phyloP scores from a whole-genome alignment of 53 echinoderm and acorn worm genomes.

The Zoroaster sp. region DNA sequence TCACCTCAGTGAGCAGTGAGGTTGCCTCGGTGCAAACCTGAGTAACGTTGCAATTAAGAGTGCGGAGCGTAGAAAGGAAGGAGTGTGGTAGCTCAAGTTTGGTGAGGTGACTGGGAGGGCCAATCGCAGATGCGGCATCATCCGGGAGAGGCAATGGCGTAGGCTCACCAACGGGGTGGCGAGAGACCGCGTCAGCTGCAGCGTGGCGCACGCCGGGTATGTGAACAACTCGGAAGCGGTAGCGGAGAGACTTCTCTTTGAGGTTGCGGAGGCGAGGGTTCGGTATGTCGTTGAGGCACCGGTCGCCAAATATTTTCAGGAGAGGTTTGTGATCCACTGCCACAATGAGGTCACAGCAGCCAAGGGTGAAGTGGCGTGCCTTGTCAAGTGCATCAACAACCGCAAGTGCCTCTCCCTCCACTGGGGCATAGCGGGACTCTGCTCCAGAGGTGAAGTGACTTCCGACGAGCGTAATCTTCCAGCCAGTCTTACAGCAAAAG shows the following conservation, averaged over 20 bases:
- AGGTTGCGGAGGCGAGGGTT: constrained; percentile 65
- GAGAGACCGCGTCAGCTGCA: constrained; percentile 55
- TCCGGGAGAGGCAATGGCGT: too few species aligned
- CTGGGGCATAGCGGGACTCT: too few species aligned
- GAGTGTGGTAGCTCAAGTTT: neutral
- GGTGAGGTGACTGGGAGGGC: neutral
- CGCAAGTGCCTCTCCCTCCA: too few species aligned
- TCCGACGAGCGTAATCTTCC: constrained; percentile 23
- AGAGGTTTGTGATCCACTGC: too few species aligned
- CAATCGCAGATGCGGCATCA: too few species aligned
- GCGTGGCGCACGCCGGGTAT: too few species aligned
- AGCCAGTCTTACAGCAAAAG: neutral
- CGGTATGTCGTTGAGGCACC: constrained; percentile 64
- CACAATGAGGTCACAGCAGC: too few species aligned
- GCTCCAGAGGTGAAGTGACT: constrained; percentile 22
- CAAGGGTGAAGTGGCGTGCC: too few species aligned
- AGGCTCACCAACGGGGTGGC: constrained; percentile 43
- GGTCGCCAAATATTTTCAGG: too few species aligned
- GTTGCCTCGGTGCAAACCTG: too few species aligned
- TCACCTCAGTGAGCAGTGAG: neutral
- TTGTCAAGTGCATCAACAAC: too few species aligned
- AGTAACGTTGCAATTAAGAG: neutral
- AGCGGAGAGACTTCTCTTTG: constrained; percentile 63
- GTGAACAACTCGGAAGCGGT: constrained; percentile 59
- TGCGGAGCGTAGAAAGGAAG: neutral